Percentiles rank a stretch among this genome's conserved stretches.
Conservation (phyloP, 1,140 invertebrate species). For the Bathynomus jamesi region DNA sequence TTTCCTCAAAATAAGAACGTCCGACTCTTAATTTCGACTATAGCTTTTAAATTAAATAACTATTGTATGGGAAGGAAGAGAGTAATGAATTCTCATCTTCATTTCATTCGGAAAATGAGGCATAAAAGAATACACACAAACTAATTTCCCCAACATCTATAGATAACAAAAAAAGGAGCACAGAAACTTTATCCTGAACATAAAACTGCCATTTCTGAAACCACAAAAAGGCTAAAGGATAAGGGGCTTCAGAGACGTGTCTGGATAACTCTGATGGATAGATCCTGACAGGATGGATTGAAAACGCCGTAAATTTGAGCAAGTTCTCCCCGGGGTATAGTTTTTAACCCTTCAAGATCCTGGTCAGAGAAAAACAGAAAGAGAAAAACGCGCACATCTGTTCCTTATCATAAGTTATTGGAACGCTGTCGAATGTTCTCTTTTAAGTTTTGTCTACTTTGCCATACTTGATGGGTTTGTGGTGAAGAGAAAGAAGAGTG, state of each 20-base stretch:
- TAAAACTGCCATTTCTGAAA: background rate
- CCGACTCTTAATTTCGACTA: background rate
- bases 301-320: slow-evolving; percentile 1
- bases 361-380: background rate
- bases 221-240: background rate
- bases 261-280: slow-evolving; percentile 1
- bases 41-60: background rate
- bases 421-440: background rate
- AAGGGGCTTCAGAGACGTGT: background rate
- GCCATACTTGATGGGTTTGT: background rate
- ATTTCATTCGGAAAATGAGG: background rate
- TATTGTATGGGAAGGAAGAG: background rate
- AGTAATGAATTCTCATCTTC: background rate
- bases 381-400: background rate
- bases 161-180: background rate
- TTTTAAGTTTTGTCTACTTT: background rate
- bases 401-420: background rate
- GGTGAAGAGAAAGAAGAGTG: background rate
- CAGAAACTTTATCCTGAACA: background rate
- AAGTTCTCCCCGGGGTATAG: background rate
- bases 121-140: background rate
- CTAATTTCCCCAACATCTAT: background rate
- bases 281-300: background rate
- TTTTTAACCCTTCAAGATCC: background rate
- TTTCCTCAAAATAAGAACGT: background rate